Evolutionary conservation across 2,888 invertebrate genomes (phyloP), one percentile per base, ranked within the genome.

Genomic region (Dinocampus coccinellae): DNA sequence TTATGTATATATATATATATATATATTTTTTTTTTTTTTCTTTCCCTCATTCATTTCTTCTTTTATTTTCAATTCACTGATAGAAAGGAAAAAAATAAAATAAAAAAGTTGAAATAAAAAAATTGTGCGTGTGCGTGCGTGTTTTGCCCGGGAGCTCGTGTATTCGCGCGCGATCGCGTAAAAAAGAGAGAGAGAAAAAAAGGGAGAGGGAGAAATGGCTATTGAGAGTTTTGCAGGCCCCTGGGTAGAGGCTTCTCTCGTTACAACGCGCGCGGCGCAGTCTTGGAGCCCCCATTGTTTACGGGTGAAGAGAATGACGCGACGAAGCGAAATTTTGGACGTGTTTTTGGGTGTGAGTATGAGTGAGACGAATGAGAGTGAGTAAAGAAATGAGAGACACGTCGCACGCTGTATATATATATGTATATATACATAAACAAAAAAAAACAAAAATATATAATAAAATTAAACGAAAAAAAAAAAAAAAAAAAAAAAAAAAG

Each of bases 271-370:
- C 58, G 57, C 47, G 16, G n/a, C n/a, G 16, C 34, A 16, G 58
- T 29, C 58, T n/a, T n/a, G n/a, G n/a, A n/a, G 70, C 72, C 16
- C 16, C 47, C 71, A 77, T 75, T 75, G 75, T 75, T 75, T 77
- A 70, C 74, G 55, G 68, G 55, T 64, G 13, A 36, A 61, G 47
- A 53, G 29, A 62, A 26, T 26, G 47, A 33, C n/a, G 47, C 16
- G 47, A 47, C 47, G 16, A 47, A 7, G 16, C 47, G 47, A 7
- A 16, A 16, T 47, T 47, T 55, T 11, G 24, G 13, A 10, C 1
- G 6, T 26, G 10, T 11, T 13, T 24, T 55, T 24, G n/a, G 7
- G 3, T 22, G 24, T 65, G 71, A 65, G 65, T 29, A 52, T 62
- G 60, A 39, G 36, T 70, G 36, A 70, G 69, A 73, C 68, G 69